Conservation (phyloP, 2,113 vertebrate genomes). For the Steatornis caripensis region DNA sequence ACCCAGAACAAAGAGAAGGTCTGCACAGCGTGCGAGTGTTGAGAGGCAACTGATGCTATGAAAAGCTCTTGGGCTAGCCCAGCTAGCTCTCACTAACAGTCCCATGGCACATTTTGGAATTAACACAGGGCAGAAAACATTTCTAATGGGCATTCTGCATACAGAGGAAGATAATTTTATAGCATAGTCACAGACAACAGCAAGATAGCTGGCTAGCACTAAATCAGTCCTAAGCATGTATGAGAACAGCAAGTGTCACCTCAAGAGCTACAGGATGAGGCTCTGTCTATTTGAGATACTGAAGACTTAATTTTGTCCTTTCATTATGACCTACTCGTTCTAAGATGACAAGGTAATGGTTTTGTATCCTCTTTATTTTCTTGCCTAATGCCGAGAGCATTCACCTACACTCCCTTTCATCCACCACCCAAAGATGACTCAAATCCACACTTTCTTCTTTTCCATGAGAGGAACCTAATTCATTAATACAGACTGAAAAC, state of each 20-base stretch:
- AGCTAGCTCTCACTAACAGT: neutral
- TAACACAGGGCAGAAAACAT: neutral
- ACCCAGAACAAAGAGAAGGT: neutral
- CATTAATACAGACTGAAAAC: neutral
- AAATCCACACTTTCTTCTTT: neutral
- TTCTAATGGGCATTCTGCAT: neutral
- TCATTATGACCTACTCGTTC: neutral
- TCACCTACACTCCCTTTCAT: neutral
- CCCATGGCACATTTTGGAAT: neutral
- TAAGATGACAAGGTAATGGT: neutral
- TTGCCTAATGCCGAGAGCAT: neutral
- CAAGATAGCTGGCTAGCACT: accelerated
- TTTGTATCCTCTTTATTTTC: neutral
- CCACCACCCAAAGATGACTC: neutral
- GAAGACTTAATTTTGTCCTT: neutral
- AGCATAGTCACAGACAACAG: neutral
- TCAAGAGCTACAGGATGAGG: neutral
- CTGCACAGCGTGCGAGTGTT: accelerated
- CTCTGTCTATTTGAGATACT: neutral
- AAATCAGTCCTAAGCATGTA: accelerated
- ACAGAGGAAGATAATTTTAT: neutral
- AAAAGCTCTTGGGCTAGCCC: neutral
- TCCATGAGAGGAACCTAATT: neutral
- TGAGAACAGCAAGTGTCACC: neutral
- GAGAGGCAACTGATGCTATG: neutral